Evolutionary conservation across 2,888 invertebrate species (phyloP), one percentile per base, ranked within the genome.

Genomic region (Pecten maximus): DNA sequence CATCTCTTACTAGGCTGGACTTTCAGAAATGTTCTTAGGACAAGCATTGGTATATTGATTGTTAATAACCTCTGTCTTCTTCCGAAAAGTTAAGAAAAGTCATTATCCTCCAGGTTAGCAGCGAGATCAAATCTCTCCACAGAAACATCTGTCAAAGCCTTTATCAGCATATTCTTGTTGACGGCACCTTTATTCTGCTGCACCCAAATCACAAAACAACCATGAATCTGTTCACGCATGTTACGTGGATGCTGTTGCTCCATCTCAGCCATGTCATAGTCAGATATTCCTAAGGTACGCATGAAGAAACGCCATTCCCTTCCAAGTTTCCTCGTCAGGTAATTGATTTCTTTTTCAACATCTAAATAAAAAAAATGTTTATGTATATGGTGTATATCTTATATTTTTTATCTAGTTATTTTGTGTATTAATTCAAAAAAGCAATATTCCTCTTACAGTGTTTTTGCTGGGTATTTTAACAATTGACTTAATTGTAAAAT

Each of bases 281-380:
- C 95, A 0, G 88, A 40, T 8, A 94, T 89, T 15, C 93, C 94
- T 23, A 95, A 91, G 4, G 93, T 91, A 44, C 95, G 91, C 88
- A 94, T 91, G 89, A 93, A 94, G 89, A 94, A 94, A 87, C 93
- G 92, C 95, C 95, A 95, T 89, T 94, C 94, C 88, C 92, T 89
- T 12, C 94, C 94, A 35, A 95, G 91, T 48, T 92, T 92, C 40
- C 89, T 93, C 15, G 92, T 91, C 23, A 95, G 91, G 87, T 93
- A 94, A 44, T 89, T 89, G 2, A 94, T 92, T 91, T 95, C 94
- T 87, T 74, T 74, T n/a, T 87, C 92, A n/a, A 94, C 54, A 89
- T 93, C 95, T 94, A 92, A 88, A 94, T 93, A 40, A 23, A 86
- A 88, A 44, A 44, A 40, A 44, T n/a, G 23, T 23, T 23, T 16